These are phyloP conservation scores for Datnioides undecimradiatus DNA, from an alignment of 2,113 vertebrate genomes.

Conservation along the genomic window DNA sequence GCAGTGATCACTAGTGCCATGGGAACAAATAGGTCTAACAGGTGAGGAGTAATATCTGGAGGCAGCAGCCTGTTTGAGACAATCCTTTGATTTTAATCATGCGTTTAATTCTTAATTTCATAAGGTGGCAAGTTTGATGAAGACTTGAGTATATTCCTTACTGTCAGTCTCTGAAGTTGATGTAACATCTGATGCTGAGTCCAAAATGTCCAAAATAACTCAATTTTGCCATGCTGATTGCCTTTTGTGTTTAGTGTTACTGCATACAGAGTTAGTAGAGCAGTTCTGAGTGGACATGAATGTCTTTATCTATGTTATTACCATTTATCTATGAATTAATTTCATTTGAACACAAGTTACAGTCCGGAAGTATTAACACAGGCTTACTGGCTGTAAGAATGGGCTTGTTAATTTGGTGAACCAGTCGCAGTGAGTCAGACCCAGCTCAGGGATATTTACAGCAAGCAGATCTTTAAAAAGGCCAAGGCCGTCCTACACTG, in stretches of 20 bases:
- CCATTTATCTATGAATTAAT: too few species aligned
- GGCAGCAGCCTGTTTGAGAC: background rate
- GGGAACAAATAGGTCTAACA: conserved; percentile 81
- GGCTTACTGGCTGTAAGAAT: background rate
- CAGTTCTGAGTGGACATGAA: background rate
- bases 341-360: too few species aligned
- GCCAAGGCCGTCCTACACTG: conserved; percentile 56
- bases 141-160: background rate
- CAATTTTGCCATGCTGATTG: background rate
- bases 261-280: too few species aligned
- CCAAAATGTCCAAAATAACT: too few species aligned
- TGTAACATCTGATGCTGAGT: too few species aligned
- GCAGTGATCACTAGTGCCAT: conserved; percentile 72
- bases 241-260: background rate
- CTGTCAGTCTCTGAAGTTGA: too few species aligned
- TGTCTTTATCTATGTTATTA: background rate
- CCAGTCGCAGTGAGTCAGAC: conserved; percentile 56
- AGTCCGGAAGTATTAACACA: background rate
- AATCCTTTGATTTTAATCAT: background rate
- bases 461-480: conserved; percentile 57
- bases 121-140: background rate
- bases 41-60: conserved; percentile 56
- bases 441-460: conserved; percentile 68
- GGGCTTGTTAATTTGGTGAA: conserved; percentile 17
- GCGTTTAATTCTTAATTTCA: background rate